phyloP scores from a whole-genome alignment of 92 coral and sea anemone species.

The Galaxea fascicularis region DNA sequence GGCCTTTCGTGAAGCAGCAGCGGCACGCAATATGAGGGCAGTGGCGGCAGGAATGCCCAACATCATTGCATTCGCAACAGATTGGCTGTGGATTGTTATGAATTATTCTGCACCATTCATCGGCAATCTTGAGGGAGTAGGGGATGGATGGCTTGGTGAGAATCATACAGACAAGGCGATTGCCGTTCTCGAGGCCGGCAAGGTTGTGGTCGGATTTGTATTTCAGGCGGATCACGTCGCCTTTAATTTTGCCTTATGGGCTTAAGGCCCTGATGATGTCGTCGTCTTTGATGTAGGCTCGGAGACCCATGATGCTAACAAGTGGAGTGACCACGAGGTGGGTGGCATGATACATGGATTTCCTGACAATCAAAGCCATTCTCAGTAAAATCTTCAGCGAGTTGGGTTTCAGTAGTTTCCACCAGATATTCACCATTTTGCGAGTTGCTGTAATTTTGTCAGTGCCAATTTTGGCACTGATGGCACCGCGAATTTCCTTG shows the following conservation, averaged over 20 bases:
- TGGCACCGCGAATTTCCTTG: too few species aligned
- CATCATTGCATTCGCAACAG: conserved; percentile 2
- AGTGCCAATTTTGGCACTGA: too few species aligned
- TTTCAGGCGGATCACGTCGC: conserved; percentile 34
- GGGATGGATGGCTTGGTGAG: conserved; percentile 9
- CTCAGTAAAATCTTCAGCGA: not conserved
- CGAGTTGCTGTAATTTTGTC: too few species aligned
- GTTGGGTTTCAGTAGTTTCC: not conserved
- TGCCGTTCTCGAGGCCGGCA: conserved; percentile 54
- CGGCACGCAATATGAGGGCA: conserved; percentile 6
- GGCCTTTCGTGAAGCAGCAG: not conserved
- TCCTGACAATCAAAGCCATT: not conserved
- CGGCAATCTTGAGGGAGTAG: not conserved
- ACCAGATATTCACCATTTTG: not conserved
- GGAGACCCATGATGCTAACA: conserved; percentile 38
- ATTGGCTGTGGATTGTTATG: conserved; percentile 19
- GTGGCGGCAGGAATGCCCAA: not conserved
- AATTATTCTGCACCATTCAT: conserved; percentile 12
- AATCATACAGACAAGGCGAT: conserved; percentile 28
- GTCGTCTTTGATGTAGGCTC: conserved; percentile 9
- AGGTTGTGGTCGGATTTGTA: conserved; percentile 42
- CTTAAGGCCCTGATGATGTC: not conserved
- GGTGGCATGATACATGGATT: not conserved
- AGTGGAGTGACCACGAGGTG: not conserved
- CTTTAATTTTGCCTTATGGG: conserved; percentile 16